Conservation (phyloP, 2,888 invertebrate genomes). For the Drosophila neutralis region DNA sequence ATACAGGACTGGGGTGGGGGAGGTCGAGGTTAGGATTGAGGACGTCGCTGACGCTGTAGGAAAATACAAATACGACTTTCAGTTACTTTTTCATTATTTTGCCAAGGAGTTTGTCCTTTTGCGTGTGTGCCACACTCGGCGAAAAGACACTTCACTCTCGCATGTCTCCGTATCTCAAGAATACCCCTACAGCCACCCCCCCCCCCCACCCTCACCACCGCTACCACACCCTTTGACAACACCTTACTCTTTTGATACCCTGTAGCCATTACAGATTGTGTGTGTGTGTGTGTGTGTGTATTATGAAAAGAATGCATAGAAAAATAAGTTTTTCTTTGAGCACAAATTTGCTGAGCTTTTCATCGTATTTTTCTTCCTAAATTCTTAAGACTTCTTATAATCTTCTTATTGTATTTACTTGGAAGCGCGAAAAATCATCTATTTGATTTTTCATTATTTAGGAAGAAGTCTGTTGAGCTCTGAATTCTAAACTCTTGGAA, state of each 20-base stretch:
- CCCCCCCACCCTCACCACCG: neutral
- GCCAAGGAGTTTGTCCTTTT: slow-evolving; percentile 78
- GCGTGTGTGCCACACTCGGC: slow-evolving; percentile 54
- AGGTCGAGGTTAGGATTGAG: neutral
- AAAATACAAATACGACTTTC: slow-evolving; percentile 80
- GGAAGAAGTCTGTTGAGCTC: neutral
- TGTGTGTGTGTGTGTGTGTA: neutral
- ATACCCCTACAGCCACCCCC: neutral
- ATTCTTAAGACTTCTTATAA: neutral
- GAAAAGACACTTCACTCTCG: slow-evolving; percentile 19
- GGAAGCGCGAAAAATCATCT: neutral
- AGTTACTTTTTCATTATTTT: slow-evolving; percentile 80
- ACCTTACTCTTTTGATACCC: slow-evolving; percentile 1
- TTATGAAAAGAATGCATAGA: neutral
- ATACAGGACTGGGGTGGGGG: neutral
- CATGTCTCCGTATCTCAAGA: slow-evolving; percentile 40
- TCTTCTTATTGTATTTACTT: neutral
- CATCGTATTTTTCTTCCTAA: neutral
- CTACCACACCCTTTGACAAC: neutral
- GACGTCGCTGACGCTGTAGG: slow-evolving; percentile 32
- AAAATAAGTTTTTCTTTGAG: neutral
- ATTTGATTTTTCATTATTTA: neutral
- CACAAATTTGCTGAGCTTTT: neutral
- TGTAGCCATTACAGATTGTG: neutral
- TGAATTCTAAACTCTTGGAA: neutral